Percentiles rank a stretch among this genome's conserved stretches.
phyloP scores from a whole-genome alignment of 2,113 vertebrate genomes.

The Papio anubis region DNA sequence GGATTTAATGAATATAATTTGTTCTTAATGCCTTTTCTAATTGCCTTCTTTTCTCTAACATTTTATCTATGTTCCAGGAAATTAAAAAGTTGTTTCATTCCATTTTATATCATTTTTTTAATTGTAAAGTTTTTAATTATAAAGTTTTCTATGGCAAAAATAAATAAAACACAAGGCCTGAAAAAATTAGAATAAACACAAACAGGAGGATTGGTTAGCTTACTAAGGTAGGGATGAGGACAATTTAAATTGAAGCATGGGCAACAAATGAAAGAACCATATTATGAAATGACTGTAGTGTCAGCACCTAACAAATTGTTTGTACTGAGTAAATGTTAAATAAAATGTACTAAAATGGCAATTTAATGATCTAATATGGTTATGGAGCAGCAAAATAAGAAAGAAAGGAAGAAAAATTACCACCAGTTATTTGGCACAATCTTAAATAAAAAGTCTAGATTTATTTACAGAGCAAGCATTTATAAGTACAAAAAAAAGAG shows the following conservation, averaged over 20 bases:
- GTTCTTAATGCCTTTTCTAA: conserved; percentile 45
- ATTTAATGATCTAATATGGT: background rate
- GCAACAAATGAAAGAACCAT: background rate
- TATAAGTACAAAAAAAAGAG: background rate
- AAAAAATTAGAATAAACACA: background rate
- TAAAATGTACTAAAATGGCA: conserved; percentile 20
- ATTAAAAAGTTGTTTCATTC: conserved; percentile 11
- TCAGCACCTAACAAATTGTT: background rate
- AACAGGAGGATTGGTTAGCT: background rate
- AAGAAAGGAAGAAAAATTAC: background rate
- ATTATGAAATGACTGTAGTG: background rate
- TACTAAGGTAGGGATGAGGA: background rate
- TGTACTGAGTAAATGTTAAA: conserved; percentile 37
- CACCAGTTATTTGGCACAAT: background rate
- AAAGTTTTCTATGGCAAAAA: background rate
- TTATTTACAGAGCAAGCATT: conserved; percentile 28
- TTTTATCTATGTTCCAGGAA: conserved; percentile 24
- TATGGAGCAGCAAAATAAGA: background rate
- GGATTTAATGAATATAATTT: conserved; percentile 41
- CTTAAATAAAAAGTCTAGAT: background rate
- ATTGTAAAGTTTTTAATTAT: background rate
- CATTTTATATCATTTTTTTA: conserved; percentile 9
- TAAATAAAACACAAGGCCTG: background rate
- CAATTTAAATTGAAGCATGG: background rate
- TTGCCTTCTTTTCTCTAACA: conserved; percentile 25